Evolutionary conservation across 2,888 invertebrate species (phyloP).

Genomic region (Hyposoter didymator): DNA sequence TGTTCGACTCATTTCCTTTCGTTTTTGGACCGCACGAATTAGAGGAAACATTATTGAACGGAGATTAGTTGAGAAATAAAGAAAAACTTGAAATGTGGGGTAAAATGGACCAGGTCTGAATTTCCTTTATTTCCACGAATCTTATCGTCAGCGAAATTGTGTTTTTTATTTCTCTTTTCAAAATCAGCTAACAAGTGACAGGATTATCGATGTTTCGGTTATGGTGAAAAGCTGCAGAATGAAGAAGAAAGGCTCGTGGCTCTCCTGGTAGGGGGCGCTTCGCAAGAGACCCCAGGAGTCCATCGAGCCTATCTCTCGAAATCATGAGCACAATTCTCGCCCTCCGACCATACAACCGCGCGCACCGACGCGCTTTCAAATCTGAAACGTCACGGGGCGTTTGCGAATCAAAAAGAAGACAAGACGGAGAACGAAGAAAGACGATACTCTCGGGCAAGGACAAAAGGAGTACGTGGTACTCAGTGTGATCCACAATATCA

Average conservation of each 20-base stretch:
- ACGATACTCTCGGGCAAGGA: conserved; percentile 46
- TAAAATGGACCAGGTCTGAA: not conserved
- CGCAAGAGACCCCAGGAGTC: conserved; percentile 46
- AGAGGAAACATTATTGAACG: not conserved
- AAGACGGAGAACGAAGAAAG: conserved; percentile 16
- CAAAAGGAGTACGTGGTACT: not conserved
- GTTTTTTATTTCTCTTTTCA: not conserved
- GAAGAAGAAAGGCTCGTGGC: conserved; percentile 34
- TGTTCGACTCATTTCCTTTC: not conserved
- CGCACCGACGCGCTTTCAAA: conserved; percentile 11
- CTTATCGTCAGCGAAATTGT: not conserved
- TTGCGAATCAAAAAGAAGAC: conserved; percentile 24
- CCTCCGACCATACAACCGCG: conserved; percentile 39
- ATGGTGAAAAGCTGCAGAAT: conserved; percentile 9
- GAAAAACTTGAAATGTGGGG: not conserved
- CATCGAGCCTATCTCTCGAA: conserved; percentile 42
- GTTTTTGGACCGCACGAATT: not conserved
- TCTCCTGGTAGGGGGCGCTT: conserved; percentile 58
- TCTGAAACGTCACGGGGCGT: conserved; percentile 47
- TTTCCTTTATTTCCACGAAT: not conserved
- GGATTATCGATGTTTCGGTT: conserved; percentile 14
- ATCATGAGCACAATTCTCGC: conserved; percentile 45
- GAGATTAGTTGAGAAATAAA: not conserved
- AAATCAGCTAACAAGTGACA: not conserved
- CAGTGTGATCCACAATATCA: conserved; percentile 22